Evolutionary conservation across 2,888 invertebrate species (phyloP).

Genomic region (Torymus tubicola): DNA sequence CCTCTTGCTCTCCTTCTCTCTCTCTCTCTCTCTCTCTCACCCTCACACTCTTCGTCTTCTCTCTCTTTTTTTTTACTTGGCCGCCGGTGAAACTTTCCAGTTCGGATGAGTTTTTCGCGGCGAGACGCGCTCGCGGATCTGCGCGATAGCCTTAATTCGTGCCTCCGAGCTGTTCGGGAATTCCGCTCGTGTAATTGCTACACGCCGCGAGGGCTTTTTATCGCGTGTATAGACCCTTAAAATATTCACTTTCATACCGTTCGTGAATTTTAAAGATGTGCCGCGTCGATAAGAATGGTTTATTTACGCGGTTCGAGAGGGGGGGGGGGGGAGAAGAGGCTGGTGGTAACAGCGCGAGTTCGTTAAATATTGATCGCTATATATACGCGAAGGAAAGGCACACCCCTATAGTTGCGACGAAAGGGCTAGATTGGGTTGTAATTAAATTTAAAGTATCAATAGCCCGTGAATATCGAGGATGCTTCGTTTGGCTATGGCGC

Average conservation of each 20-base stretch:
- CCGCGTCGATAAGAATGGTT: neutral
- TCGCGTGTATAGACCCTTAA: neutral
- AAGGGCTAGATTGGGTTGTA: too few relatives aligned
- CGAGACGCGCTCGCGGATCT: conserved; percentile 34
- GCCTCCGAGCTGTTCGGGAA: conserved; percentile 51
- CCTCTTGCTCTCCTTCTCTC: neutral
- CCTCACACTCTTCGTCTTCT: neutral
- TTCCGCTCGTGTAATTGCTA: conserved; percentile 57
- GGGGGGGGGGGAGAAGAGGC: too few relatives aligned
- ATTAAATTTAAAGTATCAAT: too few relatives aligned
- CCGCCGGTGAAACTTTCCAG: conserved; percentile 55
- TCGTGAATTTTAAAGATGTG: neutral
- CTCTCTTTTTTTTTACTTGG: conserved; percentile 27
- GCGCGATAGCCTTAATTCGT: conserved; percentile 57
- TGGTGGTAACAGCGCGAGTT: too few relatives aligned
- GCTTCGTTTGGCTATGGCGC: too few relatives aligned
- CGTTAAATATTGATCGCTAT: too few relatives aligned
- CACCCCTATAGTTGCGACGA: too few relatives aligned
- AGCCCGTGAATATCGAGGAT: too few relatives aligned
- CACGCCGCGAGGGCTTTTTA: conserved; percentile 5
- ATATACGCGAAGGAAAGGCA: too few relatives aligned
- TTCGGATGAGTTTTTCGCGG: conserved; percentile 57
- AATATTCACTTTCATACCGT: conserved; percentile 16
- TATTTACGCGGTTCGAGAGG: neutral
- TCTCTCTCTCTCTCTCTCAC: neutral